phyloP scores from a whole-genome alignment of 2,797 vertebrate genomes.

The Pangasius mekongensis region DNA sequence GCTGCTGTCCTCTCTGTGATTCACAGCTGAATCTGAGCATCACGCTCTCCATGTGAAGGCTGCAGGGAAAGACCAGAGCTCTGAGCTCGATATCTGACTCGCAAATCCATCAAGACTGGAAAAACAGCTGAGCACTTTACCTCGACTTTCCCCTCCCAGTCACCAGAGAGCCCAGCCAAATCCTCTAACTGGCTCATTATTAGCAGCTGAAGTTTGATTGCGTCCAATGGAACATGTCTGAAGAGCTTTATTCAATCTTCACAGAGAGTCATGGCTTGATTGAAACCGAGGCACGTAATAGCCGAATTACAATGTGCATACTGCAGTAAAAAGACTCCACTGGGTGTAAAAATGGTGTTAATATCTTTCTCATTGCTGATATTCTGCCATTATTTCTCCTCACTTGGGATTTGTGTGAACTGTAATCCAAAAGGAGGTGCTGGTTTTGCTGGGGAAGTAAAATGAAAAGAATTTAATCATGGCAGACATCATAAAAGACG shows the following conservation, averaged over 20 bases:
- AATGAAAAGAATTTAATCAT: not conserved
- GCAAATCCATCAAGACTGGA: conserved; percentile 7
- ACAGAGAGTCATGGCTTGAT: not conserved
- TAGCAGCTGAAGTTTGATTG: conserved; percentile 45
- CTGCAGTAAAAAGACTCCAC: conserved; percentile 16
- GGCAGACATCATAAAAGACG: not conserved
- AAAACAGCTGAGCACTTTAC: conserved; percentile 6
- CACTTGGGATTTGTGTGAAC: conserved; percentile 6
- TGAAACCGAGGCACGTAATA: conserved; percentile 20
- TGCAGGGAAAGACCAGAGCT: not conserved
- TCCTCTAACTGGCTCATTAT: conserved; percentile 26
- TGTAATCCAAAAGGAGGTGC: not conserved
- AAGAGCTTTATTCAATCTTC: conserved; percentile 31
- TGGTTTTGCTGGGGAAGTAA: not conserved
- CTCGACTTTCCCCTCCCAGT: not conserved
- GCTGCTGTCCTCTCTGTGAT: conserved; percentile 26
- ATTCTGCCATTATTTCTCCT: conserved; percentile 11
- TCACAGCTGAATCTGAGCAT: conserved; percentile 28
- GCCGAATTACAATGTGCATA: conserved; percentile 21
- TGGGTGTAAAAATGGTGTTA: conserved; percentile 9
- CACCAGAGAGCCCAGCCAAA: conserved; percentile 20
- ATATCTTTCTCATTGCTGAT: conserved; percentile 2
- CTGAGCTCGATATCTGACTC: not conserved
- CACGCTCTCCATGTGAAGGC: not conserved
- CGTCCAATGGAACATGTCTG: conserved; percentile 32